Evolutionary conservation across 1,140 invertebrate genomes (phyloP), one percentile per base, ranked within the genome.

Genomic region (Linepithema humile): DNA sequence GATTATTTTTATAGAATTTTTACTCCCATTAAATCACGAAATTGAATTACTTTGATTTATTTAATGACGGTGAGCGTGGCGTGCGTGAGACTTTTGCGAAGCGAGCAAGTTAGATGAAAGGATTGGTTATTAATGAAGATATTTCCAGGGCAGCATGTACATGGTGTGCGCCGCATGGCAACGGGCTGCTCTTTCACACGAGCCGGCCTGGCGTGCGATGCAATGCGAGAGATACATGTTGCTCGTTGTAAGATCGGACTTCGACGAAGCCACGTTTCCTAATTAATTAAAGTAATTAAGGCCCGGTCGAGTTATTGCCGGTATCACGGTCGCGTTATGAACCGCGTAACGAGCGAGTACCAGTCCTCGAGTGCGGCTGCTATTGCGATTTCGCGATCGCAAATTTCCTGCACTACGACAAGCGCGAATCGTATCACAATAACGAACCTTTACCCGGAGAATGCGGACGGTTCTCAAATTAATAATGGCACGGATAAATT

Each of bases 281-380:
- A 92, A 93, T 94, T 93, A 93, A 94, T 93, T 93, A 91, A 93
- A 93, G 90, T 93, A 93, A 94, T 94, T 92, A 92, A 90, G 91
- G 80, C 88, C 88, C 83, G 88, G 89, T 89, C 90, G 90, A 93
- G 91, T 93, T 93, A 93, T 92, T 93, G 90, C 91, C 88, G 86
- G 87, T 88, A 88, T 89, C 45, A 55, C 62, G 86, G 85, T 86
- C 87, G 80, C 87, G 90, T 92, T 92, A 92, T 89, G 88, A 92
- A 91, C 88, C 92, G 90, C 91, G 86, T 91, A 91, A 92, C 89
- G 85, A 87, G 89, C 87, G 86, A 59, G 65, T 26, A 83, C 59
- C 83, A 82, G 78, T 90, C 89, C 91, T 89, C 87, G 73, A 23
- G n/a, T 45, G 20, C 23, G n/a, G 45, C 35, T 26, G 45, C 45